Evolutionary conservation across 2,888 invertebrate species (phyloP), one percentile per base, ranked within the genome.

Genomic region (Macaria notata): DNA sequence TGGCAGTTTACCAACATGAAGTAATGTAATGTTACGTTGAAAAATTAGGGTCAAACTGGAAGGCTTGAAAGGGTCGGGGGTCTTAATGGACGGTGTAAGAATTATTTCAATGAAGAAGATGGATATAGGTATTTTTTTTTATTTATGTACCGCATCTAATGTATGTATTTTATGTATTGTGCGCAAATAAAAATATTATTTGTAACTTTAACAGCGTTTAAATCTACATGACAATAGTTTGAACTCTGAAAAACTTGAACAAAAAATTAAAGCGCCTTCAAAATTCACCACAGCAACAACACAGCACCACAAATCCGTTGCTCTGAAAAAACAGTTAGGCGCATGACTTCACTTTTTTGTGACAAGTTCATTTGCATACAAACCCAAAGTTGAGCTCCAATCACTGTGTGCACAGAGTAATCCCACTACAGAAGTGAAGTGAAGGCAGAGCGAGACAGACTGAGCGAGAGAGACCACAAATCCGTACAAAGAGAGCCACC

Each of bases 361-460:
- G 39, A 57, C 56, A 45, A 19, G 53, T 66, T 59, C 58, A 64
- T 64, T 66, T 66, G 61, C 61, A 66, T 64, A 49, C 61, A 59
- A 54, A 51, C 51, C 47, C 31, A 41, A 45, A 58, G 44, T 54
- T 55, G 48, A 59, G 54, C 59, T 59, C 45, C 54, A 46, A 54
- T 51, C 59, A 63, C 54, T 61, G 50, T 31, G 53, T 47, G 36
- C 44, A 43, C 44, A 41, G 41, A 50, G 46, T 56, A 61, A 56
- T 54, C 53, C 47, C 31, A 30, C 49, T 39, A 31, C 47, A 50
- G 50, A 46, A 46, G 6, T 33, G 4, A 1, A 46, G 9, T 33
- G 5, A 2, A 33, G 42, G n/a, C 33, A 3, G 46, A n/a, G 5
- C 31, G 9, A 29, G 9, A 57, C 31, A 51, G 47, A 59, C 39